Evolutionary conservation across 2,113 vertebrate genomes (phyloP).

Genomic region (Excalfactoria chinensis): DNA sequence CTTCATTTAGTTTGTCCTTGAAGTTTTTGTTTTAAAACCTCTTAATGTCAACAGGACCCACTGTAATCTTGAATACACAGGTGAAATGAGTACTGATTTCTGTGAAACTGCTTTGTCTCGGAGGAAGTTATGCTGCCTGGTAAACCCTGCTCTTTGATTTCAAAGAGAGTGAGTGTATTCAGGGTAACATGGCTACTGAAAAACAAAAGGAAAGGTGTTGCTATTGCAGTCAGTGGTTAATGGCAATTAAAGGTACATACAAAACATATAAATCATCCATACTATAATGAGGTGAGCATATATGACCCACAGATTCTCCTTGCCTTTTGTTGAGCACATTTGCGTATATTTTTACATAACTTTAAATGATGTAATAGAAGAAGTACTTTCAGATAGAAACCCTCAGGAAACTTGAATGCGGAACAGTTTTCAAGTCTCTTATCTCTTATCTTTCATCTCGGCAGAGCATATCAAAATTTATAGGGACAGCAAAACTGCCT

Average conservation of each 20-base stretch:
- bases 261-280: not conserved
- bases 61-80: not conserved
- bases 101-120: not conserved
- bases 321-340: not conserved
- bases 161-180: not conserved
- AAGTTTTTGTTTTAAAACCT: not conserved
- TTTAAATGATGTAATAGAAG: not conserved
- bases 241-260: not conserved
- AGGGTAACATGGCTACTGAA: constrained; percentile 6
- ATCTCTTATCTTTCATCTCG: not conserved
- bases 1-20: not conserved
- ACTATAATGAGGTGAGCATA: not conserved
- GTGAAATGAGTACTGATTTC: constrained; percentile 20
- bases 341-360: not conserved
- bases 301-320: not conserved
- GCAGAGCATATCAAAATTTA: constrained; percentile 9
- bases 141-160: not conserved
- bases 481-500: constrained; percentile 31
- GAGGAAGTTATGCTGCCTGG: not conserved
- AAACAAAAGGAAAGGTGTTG: not conserved
- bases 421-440: constrained; percentile 15
- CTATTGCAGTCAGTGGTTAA: not conserved
- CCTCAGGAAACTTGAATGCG: not conserved
- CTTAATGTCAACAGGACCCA: not conserved
- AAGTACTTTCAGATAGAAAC: not conserved